These are phyloP conservation scores for Heteropelma amictum DNA, from an alignment of 2,888 invertebrate genomes.

Conservation along the genomic window DNA sequence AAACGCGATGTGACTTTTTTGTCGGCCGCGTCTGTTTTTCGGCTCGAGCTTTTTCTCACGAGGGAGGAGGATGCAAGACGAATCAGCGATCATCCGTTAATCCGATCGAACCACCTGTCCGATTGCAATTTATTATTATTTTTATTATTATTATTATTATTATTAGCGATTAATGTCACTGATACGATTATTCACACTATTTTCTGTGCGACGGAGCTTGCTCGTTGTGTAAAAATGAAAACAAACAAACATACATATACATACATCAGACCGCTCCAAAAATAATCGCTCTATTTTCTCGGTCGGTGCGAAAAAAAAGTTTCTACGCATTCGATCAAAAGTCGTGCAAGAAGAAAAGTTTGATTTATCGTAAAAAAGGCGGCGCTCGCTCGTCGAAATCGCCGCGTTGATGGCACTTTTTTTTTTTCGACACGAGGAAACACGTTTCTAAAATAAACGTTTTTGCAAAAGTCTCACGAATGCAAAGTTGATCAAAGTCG, in stretches of 20 bases:
- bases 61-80: slow-evolving; percentile 29
- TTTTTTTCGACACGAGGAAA: no score
- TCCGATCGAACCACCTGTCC: slow-evolving; percentile 59
- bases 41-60: slow-evolving; percentile 3
- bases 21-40: slow-evolving; percentile 19
- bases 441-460: no score
- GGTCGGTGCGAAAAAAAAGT: no score
- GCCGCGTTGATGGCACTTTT: no score
- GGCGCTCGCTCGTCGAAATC: no score
- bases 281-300: no score
- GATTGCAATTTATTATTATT: slow-evolving; percentile 59
- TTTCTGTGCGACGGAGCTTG: slow-evolving; percentile 46
- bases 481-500: no score
- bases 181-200: slow-evolving; percentile 47
- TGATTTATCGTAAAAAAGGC: no score
- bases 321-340: no score
- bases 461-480: no score
- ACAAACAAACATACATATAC: slow-evolving; percentile 40
- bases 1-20: slow-evolving; percentile 36
- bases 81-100: slow-evolving; percentile 54
- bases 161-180: slow-evolving; percentile 47
- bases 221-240: slow-evolving; percentile 42
- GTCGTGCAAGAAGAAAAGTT: no score
- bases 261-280: no score
- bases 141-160: slow-evolving; percentile 56